Evolutionary conservation across 2,113 vertebrate species (phyloP).

Genomic region (Semnopithecus entellus): DNA sequence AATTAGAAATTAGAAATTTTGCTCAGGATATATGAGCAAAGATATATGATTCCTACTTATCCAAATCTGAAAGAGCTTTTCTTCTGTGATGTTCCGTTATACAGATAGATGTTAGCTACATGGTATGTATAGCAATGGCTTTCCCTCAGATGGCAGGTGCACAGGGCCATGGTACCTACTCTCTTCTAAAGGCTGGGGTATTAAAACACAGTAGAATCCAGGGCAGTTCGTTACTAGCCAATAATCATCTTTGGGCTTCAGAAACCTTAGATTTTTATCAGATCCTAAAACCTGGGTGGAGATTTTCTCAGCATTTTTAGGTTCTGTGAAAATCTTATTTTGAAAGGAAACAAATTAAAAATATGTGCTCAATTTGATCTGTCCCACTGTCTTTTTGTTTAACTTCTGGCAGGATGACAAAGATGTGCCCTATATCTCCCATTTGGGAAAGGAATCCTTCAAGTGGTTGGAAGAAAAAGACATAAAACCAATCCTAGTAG

Average conservation of each 20-base stretch:
- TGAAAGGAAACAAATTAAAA: background rate
- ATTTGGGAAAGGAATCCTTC: background rate
- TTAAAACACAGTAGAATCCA: background rate
- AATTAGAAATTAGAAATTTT: background rate
- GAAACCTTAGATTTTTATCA: background rate
- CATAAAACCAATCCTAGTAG: background rate
- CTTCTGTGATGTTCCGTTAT: background rate
- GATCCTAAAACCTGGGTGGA: background rate
- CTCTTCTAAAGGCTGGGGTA: fast-evolving
- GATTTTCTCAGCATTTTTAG: background rate
- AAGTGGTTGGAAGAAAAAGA: background rate
- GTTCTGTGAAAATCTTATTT: background rate
- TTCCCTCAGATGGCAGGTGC: background rate
- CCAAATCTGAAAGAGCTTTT: background rate
- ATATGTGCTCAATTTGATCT: background rate
- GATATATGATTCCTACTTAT: background rate
- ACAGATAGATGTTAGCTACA: background rate
- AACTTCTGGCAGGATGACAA: background rate
- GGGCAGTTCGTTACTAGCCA: background rate
- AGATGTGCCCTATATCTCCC: background rate
- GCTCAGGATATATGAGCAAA: background rate
- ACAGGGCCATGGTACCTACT: background rate
- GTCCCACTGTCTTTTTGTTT: background rate
- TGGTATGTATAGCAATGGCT: background rate
- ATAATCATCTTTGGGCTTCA: background rate